Evolutionary conservation across 2,797 vertebrate species (phyloP), one percentile per base, ranked within the genome.

Genomic region (Alca torda): DNA sequence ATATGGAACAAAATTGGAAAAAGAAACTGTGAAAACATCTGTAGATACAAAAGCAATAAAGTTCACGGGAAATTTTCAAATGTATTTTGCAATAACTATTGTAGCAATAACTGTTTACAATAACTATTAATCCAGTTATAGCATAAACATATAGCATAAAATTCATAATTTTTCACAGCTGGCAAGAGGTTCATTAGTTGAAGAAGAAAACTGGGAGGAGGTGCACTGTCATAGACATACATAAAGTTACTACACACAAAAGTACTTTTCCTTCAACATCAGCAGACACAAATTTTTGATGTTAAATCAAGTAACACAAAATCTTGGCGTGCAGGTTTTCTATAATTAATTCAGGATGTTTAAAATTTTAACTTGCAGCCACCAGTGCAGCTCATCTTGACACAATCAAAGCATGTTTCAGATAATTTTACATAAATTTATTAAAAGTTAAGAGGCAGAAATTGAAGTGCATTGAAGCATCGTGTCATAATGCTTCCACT

Each of bases 341-440:
- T 82, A 6, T 28, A 67, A 69, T 48, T 78, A 78, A 80, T 77
- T 54, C 13, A 87, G 8, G 20, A 64, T 59, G 35, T 76, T 95
- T 96, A 67, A 88, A 90, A 94, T 41, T 78, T 73, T 74, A 91
- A 89, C 31, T 90, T 85, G 65, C 60, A 91, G 50, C 45, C 73
- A 56, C 6, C 50, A 70, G 6, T 68, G 37, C 35, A 73, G 65
- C 43, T 89, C 39, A 69, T 65, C 48, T 82, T 92, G 43, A 82
- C 20, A 59, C 3, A 87, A 77, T 45, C 41, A 86, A 92, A 90
- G 19, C 39, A 81, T 30, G 7, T 84, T 93, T 79, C 37, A 79
- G 69, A 61, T 82, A 79, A 67, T 72, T 91, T 81, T 63, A 64
- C 14, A n/a, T 84, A 63, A 59, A 59, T 56, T 37, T 77, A 46